A percentile compares a stretch with the other conserved stretches of the same genome.
Conservation (phyloP, 30 jellyfish, hydroid and myxozoan species). For the Chironex yamaguchii region DNA sequence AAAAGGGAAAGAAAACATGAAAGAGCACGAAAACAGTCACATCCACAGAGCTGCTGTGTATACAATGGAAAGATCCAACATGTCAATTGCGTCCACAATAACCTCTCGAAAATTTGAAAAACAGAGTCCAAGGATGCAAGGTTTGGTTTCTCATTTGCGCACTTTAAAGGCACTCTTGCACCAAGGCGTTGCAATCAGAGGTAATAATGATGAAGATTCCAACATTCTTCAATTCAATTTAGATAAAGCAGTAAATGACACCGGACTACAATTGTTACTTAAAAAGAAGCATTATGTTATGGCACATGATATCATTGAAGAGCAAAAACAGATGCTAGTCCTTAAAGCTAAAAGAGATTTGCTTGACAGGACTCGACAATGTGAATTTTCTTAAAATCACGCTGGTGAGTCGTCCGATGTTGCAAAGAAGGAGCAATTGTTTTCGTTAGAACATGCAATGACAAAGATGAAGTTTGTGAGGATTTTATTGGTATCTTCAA, state of each 20-base stretch:
- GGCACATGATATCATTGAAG: constrained; percentile 59
- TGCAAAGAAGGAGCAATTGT: too few species aligned
- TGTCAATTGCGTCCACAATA: constrained; percentile 43
- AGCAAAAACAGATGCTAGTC: constrained; percentile 51
- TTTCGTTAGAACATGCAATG: too few species aligned
- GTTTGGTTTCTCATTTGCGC: constrained; percentile 53
- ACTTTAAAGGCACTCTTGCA: constrained; percentile 53
- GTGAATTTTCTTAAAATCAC: too few species aligned
- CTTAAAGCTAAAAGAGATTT: too few species aligned
- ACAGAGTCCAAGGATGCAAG: constrained; percentile 42
- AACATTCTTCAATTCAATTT: constrained; percentile 51
- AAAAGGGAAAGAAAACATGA: constrained; percentile 18
- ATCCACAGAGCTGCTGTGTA: constrained; percentile 47
- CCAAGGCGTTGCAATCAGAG: constrained; percentile 55
- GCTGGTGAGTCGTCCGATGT: too few species aligned
- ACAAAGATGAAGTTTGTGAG: constrained; percentile 46
- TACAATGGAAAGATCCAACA: constrained; percentile 24
- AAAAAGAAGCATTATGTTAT: constrained; percentile 56
- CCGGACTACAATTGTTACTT: constrained; percentile 24
- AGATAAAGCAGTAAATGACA: constrained; percentile 51
- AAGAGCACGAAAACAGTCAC: constrained; percentile 33
- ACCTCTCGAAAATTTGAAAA: constrained; percentile 60
- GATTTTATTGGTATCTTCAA: constrained; percentile 43
- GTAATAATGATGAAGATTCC: constrained; percentile 50
- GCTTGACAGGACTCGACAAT: too few species aligned